Percentiles rank a stretch among this genome's conserved stretches.
These are phyloP conservation scores for Rhagoletis pomonella DNA, from an alignment of 1,140 invertebrate genomes.

Conservation along the genomic window DNA sequence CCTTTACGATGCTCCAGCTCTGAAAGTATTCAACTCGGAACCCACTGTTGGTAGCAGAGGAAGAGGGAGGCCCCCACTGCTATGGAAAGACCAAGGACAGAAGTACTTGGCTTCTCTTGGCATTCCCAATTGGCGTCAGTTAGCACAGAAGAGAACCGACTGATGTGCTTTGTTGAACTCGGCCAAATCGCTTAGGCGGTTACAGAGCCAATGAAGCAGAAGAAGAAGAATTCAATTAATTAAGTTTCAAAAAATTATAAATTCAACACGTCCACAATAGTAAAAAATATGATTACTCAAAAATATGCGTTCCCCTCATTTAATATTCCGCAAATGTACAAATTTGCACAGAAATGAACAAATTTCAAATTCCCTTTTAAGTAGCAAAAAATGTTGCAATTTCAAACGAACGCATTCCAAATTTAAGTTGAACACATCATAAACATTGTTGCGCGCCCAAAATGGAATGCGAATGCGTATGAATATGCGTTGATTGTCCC, in stretches of 20 bases:
- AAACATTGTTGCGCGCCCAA: slow-evolving; percentile 11
- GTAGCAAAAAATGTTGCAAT: neutral
- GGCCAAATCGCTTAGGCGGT: too few relatives aligned
- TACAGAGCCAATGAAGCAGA: too few relatives aligned
- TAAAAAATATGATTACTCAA: slow-evolving; percentile 32
- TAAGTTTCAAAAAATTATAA: neutral
- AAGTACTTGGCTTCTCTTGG: too few relatives aligned
- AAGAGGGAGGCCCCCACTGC: too few relatives aligned
- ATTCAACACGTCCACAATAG: neutral
- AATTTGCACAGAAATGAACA: neutral
- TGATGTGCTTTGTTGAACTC: too few relatives aligned
- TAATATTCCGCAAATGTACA: neutral
- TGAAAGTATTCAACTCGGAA: too few relatives aligned
- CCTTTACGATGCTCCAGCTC: too few relatives aligned
- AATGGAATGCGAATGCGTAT: slow-evolving; percentile 9
- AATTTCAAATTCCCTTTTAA: neutral
- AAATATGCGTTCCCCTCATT: neutral
- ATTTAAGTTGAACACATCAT: slow-evolving; percentile 25
- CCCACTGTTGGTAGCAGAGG: too few relatives aligned
- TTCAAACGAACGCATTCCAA: neutral
- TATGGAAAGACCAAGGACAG: too few relatives aligned
- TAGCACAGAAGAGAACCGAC: too few relatives aligned
- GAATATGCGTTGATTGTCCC: slow-evolving; percentile 18
- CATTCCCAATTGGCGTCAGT: too few relatives aligned
- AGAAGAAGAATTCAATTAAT: too few relatives aligned